These are phyloP conservation scores for Platyrinchus mystaceus DNA, from an alignment of 2,797 vertebrate genomes.

Conservation along the genomic window DNA sequence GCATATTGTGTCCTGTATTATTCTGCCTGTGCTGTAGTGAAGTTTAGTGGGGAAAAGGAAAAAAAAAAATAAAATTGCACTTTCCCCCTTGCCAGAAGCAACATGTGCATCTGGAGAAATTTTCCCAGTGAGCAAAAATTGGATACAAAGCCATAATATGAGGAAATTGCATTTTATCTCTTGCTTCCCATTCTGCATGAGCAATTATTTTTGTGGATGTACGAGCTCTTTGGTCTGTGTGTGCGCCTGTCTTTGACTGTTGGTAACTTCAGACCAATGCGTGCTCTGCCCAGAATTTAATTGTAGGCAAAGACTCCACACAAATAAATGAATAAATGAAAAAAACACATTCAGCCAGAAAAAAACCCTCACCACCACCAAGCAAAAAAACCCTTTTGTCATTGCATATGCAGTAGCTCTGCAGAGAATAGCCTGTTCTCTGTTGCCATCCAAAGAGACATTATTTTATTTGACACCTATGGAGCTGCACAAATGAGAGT, in stretches of 20 bases:
- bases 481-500: slow-evolving; percentile 52
- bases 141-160: background rate
- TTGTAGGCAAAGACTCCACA: background rate
- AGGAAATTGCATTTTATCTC: slow-evolving; percentile 14
- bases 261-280: background rate
- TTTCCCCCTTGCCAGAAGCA: background rate
- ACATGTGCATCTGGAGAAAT: slow-evolving; percentile 21
- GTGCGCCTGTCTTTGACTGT: background rate
- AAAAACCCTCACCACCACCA: background rate
- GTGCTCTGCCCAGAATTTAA: background rate
- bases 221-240: accelerated
- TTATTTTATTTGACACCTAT: slow-evolving; percentile 32
- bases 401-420: background rate
- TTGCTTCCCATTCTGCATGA: background rate
- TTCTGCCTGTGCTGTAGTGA: background rate
- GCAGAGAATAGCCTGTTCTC: background rate
- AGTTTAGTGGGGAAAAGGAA: background rate
- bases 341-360: background rate
- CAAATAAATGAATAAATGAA: background rate
- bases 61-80: background rate
- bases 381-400: slow-evolving; percentile 21
- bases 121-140: background rate
- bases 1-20: background rate
- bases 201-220: slow-evolving; percentile 10
- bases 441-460: slow-evolving; percentile 43